Base-by-base conservation (phyloP, 2,797 vertebrate species). In the Arrhamphus sclerolepis region DNA sequence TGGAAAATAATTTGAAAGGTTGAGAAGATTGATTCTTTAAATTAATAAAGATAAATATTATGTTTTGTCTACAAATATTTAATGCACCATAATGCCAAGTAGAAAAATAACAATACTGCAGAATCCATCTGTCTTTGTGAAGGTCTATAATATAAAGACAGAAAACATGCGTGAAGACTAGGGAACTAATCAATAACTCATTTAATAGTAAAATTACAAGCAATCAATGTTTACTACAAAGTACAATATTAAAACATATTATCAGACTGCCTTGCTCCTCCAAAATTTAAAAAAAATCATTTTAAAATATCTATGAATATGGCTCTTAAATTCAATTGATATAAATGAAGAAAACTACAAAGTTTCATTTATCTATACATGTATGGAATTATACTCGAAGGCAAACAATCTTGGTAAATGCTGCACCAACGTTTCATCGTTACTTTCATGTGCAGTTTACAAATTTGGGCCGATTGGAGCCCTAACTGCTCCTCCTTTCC, bases 381-480 rank as follows among this genome's bases (percentile, higher is more conserved):
- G 26, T 28, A 7, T 28, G 13, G 5, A 13, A 34, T 34, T 1
- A 34, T 18, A 44, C 6, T 38, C 9, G 29, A 14, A 16, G n/a
- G 21, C 20, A 10, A 17, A 41, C 4, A n/a, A 31, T 31, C 7
- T 52, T 46, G 1, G 19, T 26, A 34, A 26, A 40, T n/a, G 13
- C 7, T 31, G 20, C 51, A 52, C 26, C 10, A 40, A 62, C 17
- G 34, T n/a, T 8, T 56, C 14, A 47, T 46, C 4, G 7, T 11
- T 26, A 50, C 46, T 55, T 29, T 8, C 18, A 20, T 48, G 20
- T 28, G 18, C 19, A 57, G 41, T 13, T 50, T 54, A 53, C 22
- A 60, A 20, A 70, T 75, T 54, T 50, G 18, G 9, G 43, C 22
- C 56, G 16, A 72, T 5, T 22, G 22, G 17, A 60, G n/a, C n/a